phyloP scores from a whole-genome alignment of 2,113 vertebrate species.

The Tenrec ecaudatus region DNA sequence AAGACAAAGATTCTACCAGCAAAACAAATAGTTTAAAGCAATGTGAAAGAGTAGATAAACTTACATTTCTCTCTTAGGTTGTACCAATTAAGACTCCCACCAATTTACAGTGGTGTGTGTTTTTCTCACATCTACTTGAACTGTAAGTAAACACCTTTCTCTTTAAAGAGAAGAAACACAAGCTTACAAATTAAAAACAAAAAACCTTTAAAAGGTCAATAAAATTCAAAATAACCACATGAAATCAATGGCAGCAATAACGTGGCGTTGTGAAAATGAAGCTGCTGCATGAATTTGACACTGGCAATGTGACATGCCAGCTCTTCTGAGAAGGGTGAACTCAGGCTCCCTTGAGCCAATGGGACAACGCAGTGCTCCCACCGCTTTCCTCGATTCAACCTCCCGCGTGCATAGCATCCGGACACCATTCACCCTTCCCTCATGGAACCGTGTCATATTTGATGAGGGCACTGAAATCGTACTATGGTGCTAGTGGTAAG shows the following conservation, averaged over 20 bases:
- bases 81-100: background rate
- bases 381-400: background rate
- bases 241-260: background rate
- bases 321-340: background rate
- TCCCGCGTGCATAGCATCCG: slow-evolving; percentile 1
- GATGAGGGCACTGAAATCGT: background rate
- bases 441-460: background rate
- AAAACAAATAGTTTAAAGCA: background rate
- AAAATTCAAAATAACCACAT: background rate
- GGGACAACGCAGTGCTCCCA: slow-evolving; percentile 11
- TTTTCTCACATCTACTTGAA: background rate
- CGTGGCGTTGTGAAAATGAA: background rate
- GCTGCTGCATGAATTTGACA: rapidly evolving
- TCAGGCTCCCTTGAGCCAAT: rapidly evolving
- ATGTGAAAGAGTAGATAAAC: background rate
- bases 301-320: rapidly evolving
- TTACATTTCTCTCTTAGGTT: background rate
- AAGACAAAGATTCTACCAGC: background rate
- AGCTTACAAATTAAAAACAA: slow-evolving; percentile 24
- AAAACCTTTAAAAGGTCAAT: background rate
- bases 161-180: background rate
- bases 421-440: slow-evolving; percentile 38
- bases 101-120: background rate
- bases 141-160: background rate
- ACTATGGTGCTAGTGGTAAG: background rate